Evolutionary conservation across 2,797 vertebrate species (phyloP), one percentile per base, ranked within the genome.

Genomic region (Stomatorhinus walkeri): DNA sequence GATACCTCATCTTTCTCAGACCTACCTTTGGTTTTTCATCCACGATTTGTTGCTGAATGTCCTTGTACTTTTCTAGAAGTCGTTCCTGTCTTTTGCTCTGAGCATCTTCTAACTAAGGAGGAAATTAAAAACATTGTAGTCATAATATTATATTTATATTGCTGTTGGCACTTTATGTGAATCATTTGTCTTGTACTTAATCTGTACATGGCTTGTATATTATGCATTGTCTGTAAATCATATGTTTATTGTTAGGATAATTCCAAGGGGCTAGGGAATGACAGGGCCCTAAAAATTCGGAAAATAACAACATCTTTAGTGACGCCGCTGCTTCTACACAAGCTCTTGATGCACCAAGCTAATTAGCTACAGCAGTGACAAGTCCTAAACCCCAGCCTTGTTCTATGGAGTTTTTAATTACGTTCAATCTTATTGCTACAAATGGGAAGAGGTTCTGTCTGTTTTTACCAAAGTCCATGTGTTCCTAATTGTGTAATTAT

Each of bases 41-140:
- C 90, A 97, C 94, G 88, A 99, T 99, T 94, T 98, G 97, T 91
- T 98, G 97, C 90, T 97, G 96, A 7, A 99, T 97, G 91, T 97
- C 96, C 79, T 97, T 98, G 94, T 99, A 97, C 91, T 98, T 97
- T 90, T 99, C 98, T 87, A 97, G 89, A 22, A 99, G 96, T 92
- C 98, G 98, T 92, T 99, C 98, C 36, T 98, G 97, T 12, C 98
- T 96, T 95, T 98, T 99, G 49, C 95, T 94, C 91, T 99, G 98
- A 83, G 98, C 98, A 89, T 99, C 98, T 95, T 99, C 98, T 89
- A 99, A 94, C 98, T 99, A 89, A 7, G 14, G 51, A 32, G 19
- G 8, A 10, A 89, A 88, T 52, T 51, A 91, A 48, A 88, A 76
- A 49, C 28, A 36, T 52, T 88, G 9, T 51, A 28, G 48, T 64